Conservation (phyloP, 2,113 vertebrate species). For the Coryphaenoides rupestris region DNA sequence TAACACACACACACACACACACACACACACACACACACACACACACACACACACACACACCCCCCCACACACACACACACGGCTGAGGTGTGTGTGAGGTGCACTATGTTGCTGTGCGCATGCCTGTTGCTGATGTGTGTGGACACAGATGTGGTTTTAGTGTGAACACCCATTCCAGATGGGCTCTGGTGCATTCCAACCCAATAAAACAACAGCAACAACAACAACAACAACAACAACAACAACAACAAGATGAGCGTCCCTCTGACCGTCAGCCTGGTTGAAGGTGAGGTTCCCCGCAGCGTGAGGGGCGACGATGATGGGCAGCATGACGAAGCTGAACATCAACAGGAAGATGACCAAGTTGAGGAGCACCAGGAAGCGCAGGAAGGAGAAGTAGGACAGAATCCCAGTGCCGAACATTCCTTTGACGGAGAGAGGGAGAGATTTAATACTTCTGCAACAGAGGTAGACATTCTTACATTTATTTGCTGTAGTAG, state of each 20-base stretch:
- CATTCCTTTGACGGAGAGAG: constrained; percentile 72
- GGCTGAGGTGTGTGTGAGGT: no score
- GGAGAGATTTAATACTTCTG: constrained; percentile 2
- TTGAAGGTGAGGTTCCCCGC: constrained; percentile 73
- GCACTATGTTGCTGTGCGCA: no score
- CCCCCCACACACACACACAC: no score
- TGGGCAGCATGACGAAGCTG: constrained; percentile 81
- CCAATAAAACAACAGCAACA: no score
- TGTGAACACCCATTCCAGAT: no score
- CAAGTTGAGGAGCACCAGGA: constrained; percentile 88
- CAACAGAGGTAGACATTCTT: neutral
- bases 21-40: no score
- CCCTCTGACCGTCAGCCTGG: constrained; percentile 37
- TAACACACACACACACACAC: no score
- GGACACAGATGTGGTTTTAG: no score
- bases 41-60: no score
- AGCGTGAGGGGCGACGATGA: constrained; percentile 65
- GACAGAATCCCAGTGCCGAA: constrained; percentile 92
- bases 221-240: neutral
- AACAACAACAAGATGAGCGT: neutral
- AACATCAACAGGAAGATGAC: constrained; percentile 90
- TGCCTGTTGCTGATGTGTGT: no score
- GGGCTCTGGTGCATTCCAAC: no score
- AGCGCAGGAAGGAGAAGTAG: constrained; percentile 95
- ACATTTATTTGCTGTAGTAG: no score